Evolutionary conservation across 2,797 vertebrate species (phyloP).

Genomic region (Crocodylus rhombifer): DNA sequence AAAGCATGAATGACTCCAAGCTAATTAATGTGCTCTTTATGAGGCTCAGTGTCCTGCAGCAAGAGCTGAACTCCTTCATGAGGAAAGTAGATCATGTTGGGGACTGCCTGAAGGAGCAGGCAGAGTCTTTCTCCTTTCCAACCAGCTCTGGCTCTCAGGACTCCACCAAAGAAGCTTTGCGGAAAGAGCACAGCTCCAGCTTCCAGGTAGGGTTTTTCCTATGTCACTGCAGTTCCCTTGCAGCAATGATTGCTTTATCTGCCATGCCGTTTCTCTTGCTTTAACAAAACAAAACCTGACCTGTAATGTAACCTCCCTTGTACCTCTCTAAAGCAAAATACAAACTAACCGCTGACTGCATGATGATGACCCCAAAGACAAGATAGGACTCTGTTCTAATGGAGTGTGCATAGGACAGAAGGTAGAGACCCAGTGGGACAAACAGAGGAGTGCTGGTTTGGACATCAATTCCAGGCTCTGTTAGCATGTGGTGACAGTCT

Average conservation of each 20-base stretch:
- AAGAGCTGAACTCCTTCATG: constrained; percentile 89
- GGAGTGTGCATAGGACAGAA: constrained; percentile 76
- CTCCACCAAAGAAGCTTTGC: constrained; percentile 80
- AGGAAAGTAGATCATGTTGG: constrained; percentile 88
- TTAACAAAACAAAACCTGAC: constrained; percentile 50
- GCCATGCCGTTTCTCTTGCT: constrained; percentile 73
- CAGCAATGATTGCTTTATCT: constrained; percentile 73
- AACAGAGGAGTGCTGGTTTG: not conserved
- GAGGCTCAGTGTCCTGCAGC: constrained; percentile 89
- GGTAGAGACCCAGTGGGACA: not conserved
- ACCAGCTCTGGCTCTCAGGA: constrained; percentile 74
- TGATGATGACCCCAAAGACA: constrained; percentile 71
- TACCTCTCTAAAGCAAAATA: constrained; percentile 57
- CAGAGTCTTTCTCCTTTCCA: constrained; percentile 78
- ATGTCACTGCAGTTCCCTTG: not conserved
- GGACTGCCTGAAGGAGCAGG: constrained; percentile 79
- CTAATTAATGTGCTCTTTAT: constrained; percentile 90
- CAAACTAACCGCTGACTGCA: constrained; percentile 79
- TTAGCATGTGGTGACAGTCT: not conserved
- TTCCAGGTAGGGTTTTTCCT: constrained; percentile 87
- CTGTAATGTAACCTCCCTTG: constrained; percentile 45
- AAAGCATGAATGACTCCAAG: constrained; percentile 85
- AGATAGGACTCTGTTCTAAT: constrained; percentile 82
- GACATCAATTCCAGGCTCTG: not conserved
- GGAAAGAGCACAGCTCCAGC: constrained; percentile 79